Conservation (phyloP, 2,113 vertebrate species). For the Ia io region DNA sequence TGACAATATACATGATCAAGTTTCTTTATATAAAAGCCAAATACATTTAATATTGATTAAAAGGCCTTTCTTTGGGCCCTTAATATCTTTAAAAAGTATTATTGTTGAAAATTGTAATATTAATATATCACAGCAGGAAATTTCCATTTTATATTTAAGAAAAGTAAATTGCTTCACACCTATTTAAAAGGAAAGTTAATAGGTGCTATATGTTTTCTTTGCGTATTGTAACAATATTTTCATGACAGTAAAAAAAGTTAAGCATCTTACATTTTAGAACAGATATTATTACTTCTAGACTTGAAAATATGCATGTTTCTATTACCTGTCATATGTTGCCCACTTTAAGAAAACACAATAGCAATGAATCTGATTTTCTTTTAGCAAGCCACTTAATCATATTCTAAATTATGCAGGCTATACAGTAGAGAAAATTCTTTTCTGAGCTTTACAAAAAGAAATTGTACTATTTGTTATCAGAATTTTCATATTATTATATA, state of each 20-base stretch:
- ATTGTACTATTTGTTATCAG: neutral
- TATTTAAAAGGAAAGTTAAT: neutral
- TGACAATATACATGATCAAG: neutral
- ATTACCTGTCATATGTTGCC: neutral
- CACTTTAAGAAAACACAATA: neutral
- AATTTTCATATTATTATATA: neutral
- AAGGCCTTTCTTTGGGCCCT: neutral
- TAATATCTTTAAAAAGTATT: slow-evolving; percentile 7
- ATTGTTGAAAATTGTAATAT: neutral
- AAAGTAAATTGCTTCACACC: neutral
- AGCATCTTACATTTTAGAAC: slow-evolving; percentile 30
- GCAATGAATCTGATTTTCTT: neutral
- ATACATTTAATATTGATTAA: neutral
- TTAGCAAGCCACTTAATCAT: neutral
- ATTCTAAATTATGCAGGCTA: neutral
- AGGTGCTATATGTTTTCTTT: neutral
- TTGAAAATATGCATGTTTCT: neutral
- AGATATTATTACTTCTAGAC: neutral
- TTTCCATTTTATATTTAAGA: slow-evolving; percentile 31
- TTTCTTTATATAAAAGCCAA: neutral
- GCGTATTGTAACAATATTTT: neutral
- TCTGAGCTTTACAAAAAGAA: neutral
- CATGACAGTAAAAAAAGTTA: neutral
- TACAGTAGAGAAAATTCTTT: neutral
- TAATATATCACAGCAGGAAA: neutral